phyloP scores from a whole-genome alignment of 2,888 invertebrate species.

The Drosophila emarginata region DNA sequence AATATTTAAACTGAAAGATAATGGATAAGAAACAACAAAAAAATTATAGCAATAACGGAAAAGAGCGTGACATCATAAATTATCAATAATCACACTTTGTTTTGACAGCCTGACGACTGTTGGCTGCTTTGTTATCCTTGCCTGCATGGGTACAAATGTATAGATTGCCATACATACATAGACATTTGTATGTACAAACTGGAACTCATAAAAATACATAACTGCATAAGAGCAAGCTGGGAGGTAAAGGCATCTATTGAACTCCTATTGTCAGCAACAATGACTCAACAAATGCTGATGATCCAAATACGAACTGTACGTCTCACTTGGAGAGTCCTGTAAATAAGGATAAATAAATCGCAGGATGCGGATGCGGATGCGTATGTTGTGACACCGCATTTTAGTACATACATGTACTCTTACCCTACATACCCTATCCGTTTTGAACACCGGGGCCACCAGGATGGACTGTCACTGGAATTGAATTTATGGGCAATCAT shows the following conservation, averaged over 20 bases:
- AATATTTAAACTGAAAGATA: slow-evolving; percentile 8
- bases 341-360: slow-evolving; percentile 64
- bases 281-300: slow-evolving; percentile 71
- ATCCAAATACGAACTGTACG: slow-evolving; percentile 23
- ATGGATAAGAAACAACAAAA: slow-evolving; percentile 41
- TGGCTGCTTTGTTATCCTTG: slow-evolving; percentile 70
- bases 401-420: slow-evolving; percentile 53
- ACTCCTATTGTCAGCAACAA: slow-evolving; percentile 74
- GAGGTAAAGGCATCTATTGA: slow-evolving; percentile 54
- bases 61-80: slow-evolving; percentile 82
- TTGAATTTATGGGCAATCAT: slow-evolving; percentile 46
- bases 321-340: slow-evolving; percentile 45
- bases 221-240: slow-evolving; percentile 41
- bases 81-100: slow-evolving; percentile 83
- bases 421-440: slow-evolving; percentile 43
- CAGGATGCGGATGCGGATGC: slow-evolving; percentile 63
- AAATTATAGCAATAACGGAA: slow-evolving; percentile 64
- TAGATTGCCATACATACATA: slow-evolving; percentile 6
- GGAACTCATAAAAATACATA: slow-evolving; percentile 36
- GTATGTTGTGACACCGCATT: slow-evolving; percentile 41
- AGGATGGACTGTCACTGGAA: slow-evolving; percentile 41
- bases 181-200: slow-evolving; percentile 25
- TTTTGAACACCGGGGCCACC: slow-evolving; percentile 11
- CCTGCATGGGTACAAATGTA: too few relatives aligned
- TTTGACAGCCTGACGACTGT: slow-evolving; percentile 81